A percentile compares a stretch with the other conserved stretches of the same genome.
phyloP scores from a whole-genome alignment of 2,797 vertebrate genomes.

The Morelia viridis region DNA sequence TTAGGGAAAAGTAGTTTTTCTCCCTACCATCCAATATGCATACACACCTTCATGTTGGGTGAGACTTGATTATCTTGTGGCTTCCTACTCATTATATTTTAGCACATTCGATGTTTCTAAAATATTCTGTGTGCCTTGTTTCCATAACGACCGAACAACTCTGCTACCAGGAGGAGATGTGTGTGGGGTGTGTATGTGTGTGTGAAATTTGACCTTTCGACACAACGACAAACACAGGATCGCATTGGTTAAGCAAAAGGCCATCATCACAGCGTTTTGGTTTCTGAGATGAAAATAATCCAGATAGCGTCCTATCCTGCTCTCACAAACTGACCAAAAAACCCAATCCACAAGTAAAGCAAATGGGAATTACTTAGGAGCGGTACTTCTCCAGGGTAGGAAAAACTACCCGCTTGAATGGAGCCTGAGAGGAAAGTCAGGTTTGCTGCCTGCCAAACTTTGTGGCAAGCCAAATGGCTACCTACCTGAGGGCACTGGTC shows the following conservation, averaged over 20 bases:
- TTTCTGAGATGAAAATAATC: not conserved
- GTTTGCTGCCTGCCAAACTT: not conserved
- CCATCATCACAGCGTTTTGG: not conserved
- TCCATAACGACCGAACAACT: constrained; percentile 26
- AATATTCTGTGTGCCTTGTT: constrained; percentile 16
- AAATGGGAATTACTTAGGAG: not conserved
- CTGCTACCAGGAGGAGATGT: constrained; percentile 1
- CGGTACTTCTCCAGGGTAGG: not conserved
- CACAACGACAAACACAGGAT: not conserved
- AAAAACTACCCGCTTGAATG: not conserved
- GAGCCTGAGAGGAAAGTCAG: not conserved
- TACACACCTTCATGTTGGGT: not conserved
- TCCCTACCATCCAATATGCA: not conserved
- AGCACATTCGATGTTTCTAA: constrained; percentile 18
- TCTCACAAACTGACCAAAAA: not conserved
- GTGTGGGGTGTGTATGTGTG: not conserved
- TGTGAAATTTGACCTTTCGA: constrained; percentile 24
- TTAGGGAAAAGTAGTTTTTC: not conserved
- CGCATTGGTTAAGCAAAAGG: not conserved
- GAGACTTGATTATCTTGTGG: constrained; percentile 22
- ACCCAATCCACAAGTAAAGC: not conserved
- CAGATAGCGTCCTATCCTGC: not conserved
- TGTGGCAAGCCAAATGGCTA: not conserved
- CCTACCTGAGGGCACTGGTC: not conserved
- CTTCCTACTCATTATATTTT: constrained; percentile 14